These are phyloP conservation scores for Drosophila dunni DNA, from an alignment of 1,140 invertebrate species.

Conservation along the genomic window DNA sequence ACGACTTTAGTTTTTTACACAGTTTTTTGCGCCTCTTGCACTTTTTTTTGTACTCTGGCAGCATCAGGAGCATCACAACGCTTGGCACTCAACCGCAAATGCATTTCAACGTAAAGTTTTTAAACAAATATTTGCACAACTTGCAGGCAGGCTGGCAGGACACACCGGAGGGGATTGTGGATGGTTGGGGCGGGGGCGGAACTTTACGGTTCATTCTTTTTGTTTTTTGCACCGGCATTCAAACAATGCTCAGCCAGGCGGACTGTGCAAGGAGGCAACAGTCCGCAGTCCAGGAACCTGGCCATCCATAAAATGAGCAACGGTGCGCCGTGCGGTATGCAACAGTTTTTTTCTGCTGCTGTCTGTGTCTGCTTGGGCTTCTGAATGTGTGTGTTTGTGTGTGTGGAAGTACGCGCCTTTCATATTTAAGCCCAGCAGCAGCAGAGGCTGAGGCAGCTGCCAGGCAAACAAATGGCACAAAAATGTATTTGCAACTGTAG, in stretches of 20 bases:
- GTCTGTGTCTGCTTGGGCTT: constrained; percentile 26
- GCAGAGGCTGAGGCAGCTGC: constrained; percentile 25
- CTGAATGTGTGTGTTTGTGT: constrained; percentile 45
- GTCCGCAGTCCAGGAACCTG: constrained; percentile 45
- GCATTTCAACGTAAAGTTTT: constrained; percentile 83
- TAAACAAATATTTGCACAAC: constrained; percentile 83
- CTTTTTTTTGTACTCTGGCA: constrained; percentile 60
- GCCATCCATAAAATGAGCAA: constrained; percentile 82
- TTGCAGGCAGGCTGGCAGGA: constrained; percentile 57
- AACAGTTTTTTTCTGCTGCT: constrained; percentile 63
- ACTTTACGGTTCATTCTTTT: constrained; percentile 49
- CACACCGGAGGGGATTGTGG: background rate
- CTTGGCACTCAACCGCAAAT: constrained; percentile 81
- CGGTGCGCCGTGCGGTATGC: constrained; percentile 73
- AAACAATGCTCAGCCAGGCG: constrained; percentile 71
- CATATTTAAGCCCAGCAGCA: constrained; percentile 63
- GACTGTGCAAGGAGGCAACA: constrained; percentile 31
- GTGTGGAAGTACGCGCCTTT: constrained; percentile 60
- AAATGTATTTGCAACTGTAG: constrained; percentile 79
- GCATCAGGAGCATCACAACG: constrained; percentile 55
- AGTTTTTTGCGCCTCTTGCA: constrained; percentile 16
- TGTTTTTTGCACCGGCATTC: constrained; percentile 54
- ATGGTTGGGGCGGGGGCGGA: background rate
- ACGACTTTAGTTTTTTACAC: constrained; percentile 32
- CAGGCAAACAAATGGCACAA: constrained; percentile 76